Conservation (phyloP, 2,113 vertebrate genomes). For the Nothocercus julius region DNA sequence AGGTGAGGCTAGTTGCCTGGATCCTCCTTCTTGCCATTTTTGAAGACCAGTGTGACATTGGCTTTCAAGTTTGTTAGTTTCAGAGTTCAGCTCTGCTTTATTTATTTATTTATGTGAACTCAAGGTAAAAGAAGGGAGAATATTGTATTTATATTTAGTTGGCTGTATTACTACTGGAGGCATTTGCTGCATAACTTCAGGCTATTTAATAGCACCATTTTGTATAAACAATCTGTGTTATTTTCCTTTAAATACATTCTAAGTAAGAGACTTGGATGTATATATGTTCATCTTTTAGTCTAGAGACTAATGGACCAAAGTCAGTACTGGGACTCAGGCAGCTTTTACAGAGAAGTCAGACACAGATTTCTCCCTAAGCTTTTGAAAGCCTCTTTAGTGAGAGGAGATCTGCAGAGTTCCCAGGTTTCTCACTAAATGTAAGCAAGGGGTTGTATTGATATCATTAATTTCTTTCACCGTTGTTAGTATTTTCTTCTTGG, state of each 20-base stretch:
- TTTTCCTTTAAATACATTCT: not conserved
- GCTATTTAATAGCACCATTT: not conserved
- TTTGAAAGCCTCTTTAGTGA: not conserved
- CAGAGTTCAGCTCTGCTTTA: not conserved
- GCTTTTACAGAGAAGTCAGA: not conserved
- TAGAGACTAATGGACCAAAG: not conserved
- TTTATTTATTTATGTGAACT: not conserved
- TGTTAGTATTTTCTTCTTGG: not conserved
- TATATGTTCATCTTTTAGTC: not conserved
- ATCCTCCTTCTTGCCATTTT: too few relatives aligned
- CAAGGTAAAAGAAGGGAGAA: not conserved
- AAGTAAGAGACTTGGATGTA: not conserved
- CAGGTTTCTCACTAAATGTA: not conserved
- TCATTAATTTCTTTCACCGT: not conserved
- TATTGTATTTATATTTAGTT: not conserved
- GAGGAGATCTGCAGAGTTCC: not conserved
- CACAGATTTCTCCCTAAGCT: not conserved
- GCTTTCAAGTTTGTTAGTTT: not conserved
- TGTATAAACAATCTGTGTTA: not conserved
- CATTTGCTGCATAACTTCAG: rapidly evolving
- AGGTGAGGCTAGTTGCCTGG: too few relatives aligned
- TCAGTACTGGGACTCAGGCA: not conserved
- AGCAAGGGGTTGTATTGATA: not conserved
- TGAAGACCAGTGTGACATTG: too few relatives aligned
- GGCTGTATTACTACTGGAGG: not conserved